Evolutionary conservation across 2,888 invertebrate species (phyloP).

Genomic region (Pasiphila rectangulata): DNA sequence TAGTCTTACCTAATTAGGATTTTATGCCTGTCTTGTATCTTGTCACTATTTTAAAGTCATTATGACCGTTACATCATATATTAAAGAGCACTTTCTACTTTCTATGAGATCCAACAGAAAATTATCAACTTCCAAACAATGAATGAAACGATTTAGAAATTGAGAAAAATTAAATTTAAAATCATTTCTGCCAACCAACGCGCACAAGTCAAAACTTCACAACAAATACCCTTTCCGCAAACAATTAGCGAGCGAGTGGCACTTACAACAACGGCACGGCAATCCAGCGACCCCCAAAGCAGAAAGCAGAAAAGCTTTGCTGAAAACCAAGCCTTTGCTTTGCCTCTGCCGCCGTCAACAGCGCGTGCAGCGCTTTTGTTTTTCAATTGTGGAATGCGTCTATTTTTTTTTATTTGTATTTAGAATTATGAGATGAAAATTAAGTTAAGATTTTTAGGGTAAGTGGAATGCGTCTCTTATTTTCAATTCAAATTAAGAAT

Average conservation of each 20-base stretch:
- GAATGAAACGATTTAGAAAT: too few species aligned
- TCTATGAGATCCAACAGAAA: too few species aligned
- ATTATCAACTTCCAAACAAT: too few species aligned
- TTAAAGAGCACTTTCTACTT: too few species aligned
- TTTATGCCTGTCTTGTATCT: too few species aligned
- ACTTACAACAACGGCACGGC: slow-evolving; percentile 74
- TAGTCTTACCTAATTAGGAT: too few species aligned
- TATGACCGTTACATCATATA: too few species aligned
- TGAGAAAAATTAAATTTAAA: slow-evolving; percentile 12
- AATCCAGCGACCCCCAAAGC: slow-evolving; percentile 62
- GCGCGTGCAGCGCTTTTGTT: slow-evolving; percentile 60
- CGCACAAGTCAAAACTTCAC: slow-evolving; percentile 58
- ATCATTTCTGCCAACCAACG: slow-evolving; percentile 56
- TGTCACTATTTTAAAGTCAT: too few species aligned
- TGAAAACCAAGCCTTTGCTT: slow-evolving; percentile 59
- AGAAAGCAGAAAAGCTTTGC: slow-evolving; percentile 53
- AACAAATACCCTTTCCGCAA: slow-evolving; percentile 79
- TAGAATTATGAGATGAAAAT: slow-evolving; percentile 7
- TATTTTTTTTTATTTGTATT: slow-evolving; percentile 12
- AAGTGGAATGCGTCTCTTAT: not conserved
- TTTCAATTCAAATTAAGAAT: not conserved
- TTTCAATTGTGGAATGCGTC: slow-evolving; percentile 28
- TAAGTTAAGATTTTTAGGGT: not conserved
- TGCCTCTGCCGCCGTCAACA: slow-evolving; percentile 65
- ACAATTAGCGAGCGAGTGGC: slow-evolving; percentile 76